These are phyloP conservation scores for Epinotia ramella DNA, from an alignment of 2,888 invertebrate genomes.

Conservation along the genomic window DNA sequence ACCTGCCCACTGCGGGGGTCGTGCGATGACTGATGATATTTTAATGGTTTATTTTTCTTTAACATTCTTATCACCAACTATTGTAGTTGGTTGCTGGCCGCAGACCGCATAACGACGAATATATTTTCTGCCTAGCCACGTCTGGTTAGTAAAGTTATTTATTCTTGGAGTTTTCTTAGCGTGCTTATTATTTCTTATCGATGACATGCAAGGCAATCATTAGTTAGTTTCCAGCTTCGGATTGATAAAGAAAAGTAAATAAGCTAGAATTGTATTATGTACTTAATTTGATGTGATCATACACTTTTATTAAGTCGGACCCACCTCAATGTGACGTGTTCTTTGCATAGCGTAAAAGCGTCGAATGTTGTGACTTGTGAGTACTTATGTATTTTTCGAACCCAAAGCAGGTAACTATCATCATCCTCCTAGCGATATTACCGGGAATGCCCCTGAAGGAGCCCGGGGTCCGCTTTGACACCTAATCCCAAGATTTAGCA, in stretches of 20 bases:
- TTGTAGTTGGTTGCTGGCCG: constrained; percentile 69
- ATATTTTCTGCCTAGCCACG: constrained; percentile 47
- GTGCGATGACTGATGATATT: constrained; percentile 80
- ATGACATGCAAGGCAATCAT: constrained; percentile 42
- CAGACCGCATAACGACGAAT: constrained; percentile 53
- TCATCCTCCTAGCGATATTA: no score
- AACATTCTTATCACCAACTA: constrained; percentile 80
- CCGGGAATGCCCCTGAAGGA: no score
- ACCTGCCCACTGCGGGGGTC: constrained; percentile 82
- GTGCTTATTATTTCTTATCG: constrained; percentile 38
- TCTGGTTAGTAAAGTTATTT: constrained; percentile 47
- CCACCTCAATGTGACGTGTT: not conserved
- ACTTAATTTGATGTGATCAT: not conserved
- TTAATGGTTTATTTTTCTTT: constrained; percentile 85
- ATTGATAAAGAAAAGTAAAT: constrained; percentile 25
- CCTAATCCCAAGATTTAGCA: no score
- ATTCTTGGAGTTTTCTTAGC: constrained; percentile 37
- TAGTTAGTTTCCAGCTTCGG: constrained; percentile 30
- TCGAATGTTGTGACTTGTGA: not conserved
- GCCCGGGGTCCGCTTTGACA: no score
- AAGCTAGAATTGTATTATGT: constrained; percentile 3
- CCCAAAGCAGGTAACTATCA: not conserved
- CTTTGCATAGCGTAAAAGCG: not conserved
- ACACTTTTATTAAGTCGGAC: not conserved
- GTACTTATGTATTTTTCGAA: not conserved